phyloP scores from a whole-genome alignment of 2,888 invertebrate species.

The Eumerus sabulonum region DNA sequence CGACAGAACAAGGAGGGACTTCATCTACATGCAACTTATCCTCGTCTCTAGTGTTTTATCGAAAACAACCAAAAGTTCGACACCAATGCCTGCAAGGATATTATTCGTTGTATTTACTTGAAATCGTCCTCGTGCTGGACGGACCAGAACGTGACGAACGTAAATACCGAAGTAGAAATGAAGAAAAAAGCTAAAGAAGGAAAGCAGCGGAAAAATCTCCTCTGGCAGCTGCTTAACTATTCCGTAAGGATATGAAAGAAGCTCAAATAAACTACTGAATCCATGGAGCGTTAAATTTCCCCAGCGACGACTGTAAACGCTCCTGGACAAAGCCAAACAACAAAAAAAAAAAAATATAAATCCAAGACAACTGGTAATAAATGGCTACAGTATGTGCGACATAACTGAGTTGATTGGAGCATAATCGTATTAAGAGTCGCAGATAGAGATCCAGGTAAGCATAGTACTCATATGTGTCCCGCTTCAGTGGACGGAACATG shows the following conservation, averaged over 20 bases:
- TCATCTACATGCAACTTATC: constrained; percentile 19
- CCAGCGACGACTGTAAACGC: constrained; percentile 43
- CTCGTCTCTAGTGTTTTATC: constrained; percentile 27
- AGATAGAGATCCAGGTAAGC: no score
- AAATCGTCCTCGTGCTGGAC: constrained; percentile 28
- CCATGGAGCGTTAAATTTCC: constrained; percentile 66
- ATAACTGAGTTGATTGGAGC: neutral
- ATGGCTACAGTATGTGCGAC: constrained; percentile 24
- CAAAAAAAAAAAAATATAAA: neutral
- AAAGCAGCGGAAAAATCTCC: constrained; percentile 2
- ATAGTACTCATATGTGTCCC: no score
- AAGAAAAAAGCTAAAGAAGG: constrained; percentile 10
- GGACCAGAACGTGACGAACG: constrained; percentile 42
- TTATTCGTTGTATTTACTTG: constrained; percentile 1
- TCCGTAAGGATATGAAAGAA: constrained; percentile 31
- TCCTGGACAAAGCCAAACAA: neutral
- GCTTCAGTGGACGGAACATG: no score
- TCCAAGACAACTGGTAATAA: no score
- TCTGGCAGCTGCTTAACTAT: constrained; percentile 45
- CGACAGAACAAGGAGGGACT: constrained; percentile 50
- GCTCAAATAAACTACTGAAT: constrained; percentile 55
- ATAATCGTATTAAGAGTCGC: no score
- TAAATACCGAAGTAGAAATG: no score
- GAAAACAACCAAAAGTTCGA: constrained; percentile 34
- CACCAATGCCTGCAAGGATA: constrained; percentile 8